Evolutionary conservation across 2,113 vertebrate species (phyloP).

Genomic region (Anguilla rostrata): DNA sequence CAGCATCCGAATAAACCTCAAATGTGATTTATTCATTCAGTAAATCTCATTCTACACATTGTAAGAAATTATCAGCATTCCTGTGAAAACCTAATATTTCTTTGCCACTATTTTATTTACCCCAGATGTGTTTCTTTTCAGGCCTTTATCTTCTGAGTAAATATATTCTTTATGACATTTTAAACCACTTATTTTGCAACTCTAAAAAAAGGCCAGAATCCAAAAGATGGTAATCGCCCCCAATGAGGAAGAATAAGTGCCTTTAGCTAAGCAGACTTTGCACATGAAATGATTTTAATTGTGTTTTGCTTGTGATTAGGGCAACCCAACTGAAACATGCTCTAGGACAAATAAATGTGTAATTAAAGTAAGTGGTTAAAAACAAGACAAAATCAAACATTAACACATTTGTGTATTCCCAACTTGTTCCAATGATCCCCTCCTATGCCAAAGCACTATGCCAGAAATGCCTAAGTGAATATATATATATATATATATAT

Average conservation of each 20-base stretch:
- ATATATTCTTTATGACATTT: background rate
- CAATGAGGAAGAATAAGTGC: background rate
- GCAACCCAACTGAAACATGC: background rate
- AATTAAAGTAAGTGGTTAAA: background rate
- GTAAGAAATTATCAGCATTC: too few relatives aligned
- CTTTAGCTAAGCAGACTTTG: background rate
- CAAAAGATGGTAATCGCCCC: background rate
- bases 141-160: too few relatives aligned
- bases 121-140: too few relatives aligned
- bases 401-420: background rate
- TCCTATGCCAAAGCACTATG: background rate
- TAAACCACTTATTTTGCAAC: background rate
- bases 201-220: background rate
- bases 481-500: too few relatives aligned
- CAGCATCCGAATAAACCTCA: too few relatives aligned
- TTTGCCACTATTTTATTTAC: too few relatives aligned
- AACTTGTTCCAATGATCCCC: too few relatives aligned
- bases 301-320: background rate
- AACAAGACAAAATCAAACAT: background rate
- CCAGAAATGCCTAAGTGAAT: too few relatives aligned
- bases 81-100: too few relatives aligned
- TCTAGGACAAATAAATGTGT: background rate
- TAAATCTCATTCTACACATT: too few relatives aligned
- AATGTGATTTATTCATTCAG: too few relatives aligned
- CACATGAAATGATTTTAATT: background rate